Evolutionary conservation across 2,888 invertebrate genomes (phyloP).

Genomic region (Brenthis daphne): DNA sequence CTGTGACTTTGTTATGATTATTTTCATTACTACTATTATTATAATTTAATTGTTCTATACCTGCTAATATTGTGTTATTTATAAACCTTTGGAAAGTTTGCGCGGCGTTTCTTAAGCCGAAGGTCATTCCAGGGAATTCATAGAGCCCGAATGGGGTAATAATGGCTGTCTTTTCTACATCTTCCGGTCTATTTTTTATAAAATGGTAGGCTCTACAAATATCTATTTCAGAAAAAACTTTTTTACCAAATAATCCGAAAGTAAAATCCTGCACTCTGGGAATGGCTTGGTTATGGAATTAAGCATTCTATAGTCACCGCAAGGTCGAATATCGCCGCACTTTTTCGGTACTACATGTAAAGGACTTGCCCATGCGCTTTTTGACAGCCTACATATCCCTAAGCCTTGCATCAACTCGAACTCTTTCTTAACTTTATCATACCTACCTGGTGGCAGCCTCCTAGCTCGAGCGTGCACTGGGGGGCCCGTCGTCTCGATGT

Average conservation of each 20-base stretch:
- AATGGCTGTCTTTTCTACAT: conserved; percentile 37
- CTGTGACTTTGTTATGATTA: conserved; percentile 16
- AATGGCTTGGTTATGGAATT: conserved; percentile 33
- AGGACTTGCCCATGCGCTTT: conserved; percentile 6
- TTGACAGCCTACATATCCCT: too few species aligned
- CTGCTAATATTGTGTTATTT: conserved; percentile 21
- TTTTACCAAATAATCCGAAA: conserved; percentile 28
- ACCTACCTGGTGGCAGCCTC: too few species aligned
- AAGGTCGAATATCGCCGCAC: conserved; percentile 9
- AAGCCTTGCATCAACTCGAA: too few species aligned
- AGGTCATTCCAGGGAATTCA: conserved; percentile 43
- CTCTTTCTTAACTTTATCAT: too few species aligned
- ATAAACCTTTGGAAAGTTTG: conserved; percentile 50
- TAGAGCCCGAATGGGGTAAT: conserved; percentile 44
- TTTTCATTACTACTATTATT: too few species aligned
- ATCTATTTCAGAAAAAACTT: conserved; percentile 34
- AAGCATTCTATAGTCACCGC: conserved; percentile 11
- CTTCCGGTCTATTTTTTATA: conserved; percentile 28
- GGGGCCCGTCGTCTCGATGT: too few species aligned
- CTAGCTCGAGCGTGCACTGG: too few species aligned
- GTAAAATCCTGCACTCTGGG: conserved; percentile 34
- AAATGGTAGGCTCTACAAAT: conserved; percentile 35
- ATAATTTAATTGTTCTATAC: too few species aligned
- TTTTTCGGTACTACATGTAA: conserved; percentile 11
- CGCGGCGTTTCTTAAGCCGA: conserved; percentile 41